Percentiles rank a stretch among this genome's conserved stretches.
These are phyloP conservation scores for Ivindomyrus marchei DNA, from an alignment of 2,113 vertebrate species.

Conservation along the genomic window DNA sequence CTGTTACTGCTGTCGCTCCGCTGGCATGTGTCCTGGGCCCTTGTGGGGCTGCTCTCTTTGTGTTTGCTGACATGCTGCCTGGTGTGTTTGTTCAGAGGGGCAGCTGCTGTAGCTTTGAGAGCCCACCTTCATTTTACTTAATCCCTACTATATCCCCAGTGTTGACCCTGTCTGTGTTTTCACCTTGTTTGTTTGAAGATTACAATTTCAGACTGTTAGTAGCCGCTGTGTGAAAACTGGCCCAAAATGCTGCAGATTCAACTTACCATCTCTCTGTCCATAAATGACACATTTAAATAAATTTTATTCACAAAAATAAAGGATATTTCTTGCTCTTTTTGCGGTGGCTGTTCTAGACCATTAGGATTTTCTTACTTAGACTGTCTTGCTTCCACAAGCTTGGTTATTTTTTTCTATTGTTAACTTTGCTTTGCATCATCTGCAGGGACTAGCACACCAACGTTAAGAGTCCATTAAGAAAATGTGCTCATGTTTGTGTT, in stretches of 20 bases:
- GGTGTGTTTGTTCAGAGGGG: constrained; percentile 24
- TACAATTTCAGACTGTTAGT: background rate
- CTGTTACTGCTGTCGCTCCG: constrained; percentile 14
- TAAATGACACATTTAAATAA: background rate
- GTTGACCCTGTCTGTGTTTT: background rate
- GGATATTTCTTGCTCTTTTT: background rate
- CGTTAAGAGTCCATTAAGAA: no score
- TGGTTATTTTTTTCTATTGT: no score
- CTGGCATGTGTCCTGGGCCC: background rate
- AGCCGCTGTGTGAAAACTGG: background rate
- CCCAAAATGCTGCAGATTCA: background rate
- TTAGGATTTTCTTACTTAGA: no score
- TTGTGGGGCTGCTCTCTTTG: constrained; percentile 7
- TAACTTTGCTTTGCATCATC: no score
- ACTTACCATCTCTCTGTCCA: background rate
- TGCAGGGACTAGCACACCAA: no score
- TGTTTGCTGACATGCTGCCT: constrained; percentile 23
- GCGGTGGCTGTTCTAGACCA: no score
- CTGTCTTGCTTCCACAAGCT: no score
- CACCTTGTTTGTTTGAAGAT: background rate
- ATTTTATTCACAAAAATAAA: background rate
- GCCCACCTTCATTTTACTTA: background rate
- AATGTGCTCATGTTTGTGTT: no score
- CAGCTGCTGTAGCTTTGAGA: constrained; percentile 6
- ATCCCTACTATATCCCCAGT: background rate